Percentiles rank a stretch among this genome's conserved stretches.
Evolutionary conservation across 64 coral and sea anemone genomes (phyloP).

Genomic region (Stylophora pistillata): DNA sequence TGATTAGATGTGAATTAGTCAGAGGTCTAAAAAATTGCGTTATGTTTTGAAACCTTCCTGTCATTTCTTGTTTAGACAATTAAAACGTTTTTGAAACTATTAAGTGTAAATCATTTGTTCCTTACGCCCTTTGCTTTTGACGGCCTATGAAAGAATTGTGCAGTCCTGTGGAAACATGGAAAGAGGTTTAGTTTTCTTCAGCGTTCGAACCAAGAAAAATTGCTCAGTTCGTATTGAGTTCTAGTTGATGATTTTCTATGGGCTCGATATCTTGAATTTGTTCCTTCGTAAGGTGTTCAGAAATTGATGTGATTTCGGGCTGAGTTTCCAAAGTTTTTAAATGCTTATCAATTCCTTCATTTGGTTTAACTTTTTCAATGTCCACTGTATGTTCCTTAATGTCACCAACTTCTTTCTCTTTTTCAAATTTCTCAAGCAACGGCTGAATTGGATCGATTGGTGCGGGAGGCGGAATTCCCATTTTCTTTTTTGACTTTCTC

Average conservation of each 20-base stretch:
- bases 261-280: not conserved
- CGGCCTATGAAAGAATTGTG: no score
- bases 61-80: no score
- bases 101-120: no score
- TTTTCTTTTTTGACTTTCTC: slow-evolving; percentile 14
- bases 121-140: no score
- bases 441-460: slow-evolving; percentile 34
- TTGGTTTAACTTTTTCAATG: slow-evolving; percentile 41
- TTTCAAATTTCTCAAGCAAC: slow-evolving; percentile 33
- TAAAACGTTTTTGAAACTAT: no score
- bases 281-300: slow-evolving; percentile 35
- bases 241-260: slow-evolving; percentile 22
- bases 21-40: no score
- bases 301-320: slow-evolving; percentile 49
- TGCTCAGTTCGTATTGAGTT: not conserved
- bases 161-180: no score
- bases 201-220: not conserved
- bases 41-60: no score
- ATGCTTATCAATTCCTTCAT: slow-evolving; percentile 72
- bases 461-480: slow-evolving; percentile 42
- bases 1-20: no score
- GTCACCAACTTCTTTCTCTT: slow-evolving; percentile 42
- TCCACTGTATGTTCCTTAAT: slow-evolving; percentile 58
- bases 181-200: no score
- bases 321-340: slow-evolving; percentile 38